These are phyloP conservation scores for Stomatorhinus walkeri DNA, from an alignment of 2,797 vertebrate species.

Conservation along the genomic window DNA sequence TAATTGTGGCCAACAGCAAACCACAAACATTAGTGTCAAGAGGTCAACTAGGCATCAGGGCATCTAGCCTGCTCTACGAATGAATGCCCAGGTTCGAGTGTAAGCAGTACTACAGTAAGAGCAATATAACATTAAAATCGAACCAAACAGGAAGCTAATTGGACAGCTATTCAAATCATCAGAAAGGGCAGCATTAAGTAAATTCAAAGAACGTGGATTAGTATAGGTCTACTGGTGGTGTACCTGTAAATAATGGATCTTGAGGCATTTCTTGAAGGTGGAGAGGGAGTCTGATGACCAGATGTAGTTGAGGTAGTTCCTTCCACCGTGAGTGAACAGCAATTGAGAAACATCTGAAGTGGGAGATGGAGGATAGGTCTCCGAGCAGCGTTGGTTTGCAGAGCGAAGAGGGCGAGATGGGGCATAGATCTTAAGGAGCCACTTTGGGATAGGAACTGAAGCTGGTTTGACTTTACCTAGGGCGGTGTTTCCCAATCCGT, in stretches of 20 bases:
- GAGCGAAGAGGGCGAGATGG: background rate
- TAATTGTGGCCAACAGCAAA: background rate
- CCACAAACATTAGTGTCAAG: background rate
- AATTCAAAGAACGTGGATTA: background rate
- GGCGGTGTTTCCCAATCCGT: background rate
- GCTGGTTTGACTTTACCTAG: background rate
- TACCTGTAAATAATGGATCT: background rate
- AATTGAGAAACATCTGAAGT: background rate
- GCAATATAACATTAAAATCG: background rate
- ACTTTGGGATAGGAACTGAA: background rate
- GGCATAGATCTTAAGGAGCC: background rate
- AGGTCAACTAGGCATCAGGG: background rate
- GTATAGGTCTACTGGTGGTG: background rate
- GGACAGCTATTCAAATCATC: background rate
- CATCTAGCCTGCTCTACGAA: background rate
- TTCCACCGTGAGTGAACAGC: background rate
- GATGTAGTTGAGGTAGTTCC: background rate
- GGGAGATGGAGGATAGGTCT: background rate
- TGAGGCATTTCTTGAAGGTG: background rate
- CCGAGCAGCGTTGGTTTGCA: background rate
- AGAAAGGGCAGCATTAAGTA: background rate
- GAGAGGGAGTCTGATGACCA: background rate
- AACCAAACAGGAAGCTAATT: background rate
- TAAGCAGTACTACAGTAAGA: background rate
- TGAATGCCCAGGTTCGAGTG: background rate